Evolutionary conservation across 2,797 vertebrate genomes (phyloP).

Genomic region (Chromobotia macracanthus): DNA sequence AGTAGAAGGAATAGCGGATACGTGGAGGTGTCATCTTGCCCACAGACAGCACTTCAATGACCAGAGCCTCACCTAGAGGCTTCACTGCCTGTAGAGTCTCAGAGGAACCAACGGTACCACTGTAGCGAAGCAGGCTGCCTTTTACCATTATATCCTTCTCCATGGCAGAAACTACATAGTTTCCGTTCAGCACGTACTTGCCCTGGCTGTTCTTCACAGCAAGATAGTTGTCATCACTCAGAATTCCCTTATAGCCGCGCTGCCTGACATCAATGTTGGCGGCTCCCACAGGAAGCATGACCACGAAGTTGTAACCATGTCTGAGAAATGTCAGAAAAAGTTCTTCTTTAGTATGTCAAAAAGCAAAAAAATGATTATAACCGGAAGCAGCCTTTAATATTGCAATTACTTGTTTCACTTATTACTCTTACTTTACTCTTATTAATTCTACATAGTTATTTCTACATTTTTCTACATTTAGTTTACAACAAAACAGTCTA

Average conservation of each 20-base stretch:
- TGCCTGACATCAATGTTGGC: constrained; percentile 94
- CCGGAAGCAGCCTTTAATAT: too few relatives aligned
- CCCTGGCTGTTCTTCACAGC: constrained; percentile 90
- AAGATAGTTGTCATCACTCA: constrained; percentile 94
- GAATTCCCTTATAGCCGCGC: constrained; percentile 92
- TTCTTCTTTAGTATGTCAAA: too few relatives aligned
- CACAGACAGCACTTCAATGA: constrained; percentile 93
- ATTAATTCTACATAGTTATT: too few relatives aligned
- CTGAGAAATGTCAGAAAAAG: constrained; percentile 74
- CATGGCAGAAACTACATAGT: constrained; percentile 93
- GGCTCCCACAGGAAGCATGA: constrained; percentile 89
- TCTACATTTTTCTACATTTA: too few relatives aligned
- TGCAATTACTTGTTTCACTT: too few relatives aligned
- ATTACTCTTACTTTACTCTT: too few relatives aligned
- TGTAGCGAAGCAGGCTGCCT: constrained; percentile 91
- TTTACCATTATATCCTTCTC: constrained; percentile 92
- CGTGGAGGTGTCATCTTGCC: constrained; percentile 97
- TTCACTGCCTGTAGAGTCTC: constrained; percentile 90
- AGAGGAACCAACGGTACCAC: constrained; percentile 85
- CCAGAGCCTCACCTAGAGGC: constrained; percentile 88
- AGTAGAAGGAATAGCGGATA: constrained; percentile 95
- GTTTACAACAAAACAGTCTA: too few relatives aligned
- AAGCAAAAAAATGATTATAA: background rate
- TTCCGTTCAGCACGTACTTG: constrained; percentile 92
- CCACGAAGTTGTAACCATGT: constrained; percentile 98